Evolutionary conservation across 2,888 invertebrate species (phyloP), one percentile per base, ranked within the genome.

Genomic region (Thymelicus acteon): DNA sequence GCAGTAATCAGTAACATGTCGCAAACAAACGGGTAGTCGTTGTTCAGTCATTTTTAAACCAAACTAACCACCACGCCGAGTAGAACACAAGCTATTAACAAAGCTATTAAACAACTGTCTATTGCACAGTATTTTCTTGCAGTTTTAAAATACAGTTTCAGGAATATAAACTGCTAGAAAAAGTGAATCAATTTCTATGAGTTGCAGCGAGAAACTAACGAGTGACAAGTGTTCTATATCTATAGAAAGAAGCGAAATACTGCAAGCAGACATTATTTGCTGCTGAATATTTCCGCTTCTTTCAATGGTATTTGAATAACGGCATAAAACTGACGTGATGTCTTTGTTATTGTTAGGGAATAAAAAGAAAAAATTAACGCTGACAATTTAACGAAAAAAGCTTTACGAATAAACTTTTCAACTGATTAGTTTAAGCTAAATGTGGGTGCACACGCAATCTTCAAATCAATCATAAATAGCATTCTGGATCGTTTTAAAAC

Each of bases 31-130:
- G 24, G 39, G 49, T 40, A 40, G 4, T 19, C 37, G n/a, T 52
- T 39, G 19, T 40, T 44, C 52, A 39, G 31, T 54, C 44, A 31
- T 44, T 31, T 65, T 52, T 3, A 67, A 58, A 58, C 24, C 54
- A 13, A 49, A 61, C 52, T 44, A 40, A 57, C 44, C 44, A 57
- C 37, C 19, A 37, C n/a, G 61, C 54, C 39, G 37, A 61, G 61
- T 19, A 4, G 15, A 62, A 61, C 61, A 54, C 40, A 37, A 52
- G 54, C 60, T 15, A 62, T 68, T 62, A 47, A 47, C 62, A 47
- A 49, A 48, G 54, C 60, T 15, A 68, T 68, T 62, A 47, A 47
- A 57, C 47, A 63, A 48, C 62, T 62, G 68, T 68, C 62, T 37
- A 37, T n/a, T 62, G 47, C 68, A 31, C 47, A 8, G 19, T 54